Evolutionary conservation across 2,888 invertebrate species (phyloP).

Genomic region (Phalera bucephala): DNA sequence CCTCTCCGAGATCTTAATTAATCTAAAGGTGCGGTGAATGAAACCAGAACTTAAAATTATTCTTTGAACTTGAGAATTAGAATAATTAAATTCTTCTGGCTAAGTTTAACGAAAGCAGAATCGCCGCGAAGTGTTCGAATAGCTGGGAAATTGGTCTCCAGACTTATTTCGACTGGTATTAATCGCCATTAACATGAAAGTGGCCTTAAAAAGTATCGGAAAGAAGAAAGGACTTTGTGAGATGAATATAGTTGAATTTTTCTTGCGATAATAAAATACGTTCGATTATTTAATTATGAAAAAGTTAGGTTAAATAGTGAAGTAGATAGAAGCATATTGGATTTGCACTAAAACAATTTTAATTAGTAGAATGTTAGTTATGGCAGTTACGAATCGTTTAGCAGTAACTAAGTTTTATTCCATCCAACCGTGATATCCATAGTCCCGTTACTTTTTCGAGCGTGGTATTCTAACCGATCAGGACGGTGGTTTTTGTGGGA

Average conservation of each 20-base stretch:
- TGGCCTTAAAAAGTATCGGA: not conserved
- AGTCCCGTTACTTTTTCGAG: no score
- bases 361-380: no score
- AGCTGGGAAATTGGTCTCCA: conserved; percentile 20
- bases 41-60: conserved; percentile 29
- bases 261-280: not conserved
- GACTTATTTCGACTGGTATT: conserved; percentile 1
- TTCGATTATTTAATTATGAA: no score
- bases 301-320: no score
- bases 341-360: no score
- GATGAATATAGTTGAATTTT: not conserved
- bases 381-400: no score
- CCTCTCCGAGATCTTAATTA: conserved; percentile 18
- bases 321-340: no score
- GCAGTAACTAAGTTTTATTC: no score
- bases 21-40: conserved; percentile 22
- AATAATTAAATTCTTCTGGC: conserved; percentile 30
- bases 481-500: no score
- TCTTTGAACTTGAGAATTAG: conserved; percentile 30
- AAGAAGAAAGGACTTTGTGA: not conserved
- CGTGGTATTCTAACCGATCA: no score
- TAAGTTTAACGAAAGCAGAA: conserved; percentile 20
- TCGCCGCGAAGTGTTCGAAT: conserved; percentile 17
- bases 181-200: conserved; percentile 1
- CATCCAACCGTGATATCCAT: no score